Base-by-base conservation (phyloP, 2,113 vertebrate species). In the Microcebus jonahi region DNA sequence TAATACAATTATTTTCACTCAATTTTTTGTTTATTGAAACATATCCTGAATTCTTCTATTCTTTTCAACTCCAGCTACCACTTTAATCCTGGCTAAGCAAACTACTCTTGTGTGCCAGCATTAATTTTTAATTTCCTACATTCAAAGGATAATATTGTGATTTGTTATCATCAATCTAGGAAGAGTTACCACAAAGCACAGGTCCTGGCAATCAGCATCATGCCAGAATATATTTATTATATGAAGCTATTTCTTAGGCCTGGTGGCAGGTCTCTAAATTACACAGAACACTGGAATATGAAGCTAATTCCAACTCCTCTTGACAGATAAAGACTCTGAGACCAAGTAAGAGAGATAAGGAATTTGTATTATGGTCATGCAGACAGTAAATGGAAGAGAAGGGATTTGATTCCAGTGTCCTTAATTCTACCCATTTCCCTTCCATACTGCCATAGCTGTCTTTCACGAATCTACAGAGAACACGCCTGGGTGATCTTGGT, bases 101-200 rank as follows among this genome's bases (percentile, higher is more conserved):
- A 17, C 63, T n/a, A 63, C 50, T 94, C 48, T 90, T 82, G 39
- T 48, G 31, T 73, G 68, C 48, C 55, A 83, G 25, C 57, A 81
- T 81, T 88, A 91, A 73, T 88, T 96, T 97, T 89, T 89, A 89
- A 82, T 91, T 82, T 23, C 13, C 21, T 93, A 14, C 5, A 53
- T 15, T 94, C 31, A 68, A 34, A 90, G 84, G 20, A 55, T 8
- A 75, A 10, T 67, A 48, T 61, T 73, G n/a, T 68, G n/a, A 65
- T 87, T 39, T 85, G 14, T 57, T 90, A 63, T 48, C 25, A 57
- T n/a, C 42, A 57, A 63, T 48, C 1, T 81, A 55, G 42, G 25
- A 70, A 81, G 31, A 61, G 59, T 59, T 96, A 67, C 42, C 21
- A 39, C 23, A 92, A 76, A 77, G 31, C 25, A 45, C 0, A 34